Evolutionary conservation across 2,797 vertebrate genomes (phyloP), one percentile per base, ranked within the genome.

Genomic region (Tarsius wallacei): DNA sequence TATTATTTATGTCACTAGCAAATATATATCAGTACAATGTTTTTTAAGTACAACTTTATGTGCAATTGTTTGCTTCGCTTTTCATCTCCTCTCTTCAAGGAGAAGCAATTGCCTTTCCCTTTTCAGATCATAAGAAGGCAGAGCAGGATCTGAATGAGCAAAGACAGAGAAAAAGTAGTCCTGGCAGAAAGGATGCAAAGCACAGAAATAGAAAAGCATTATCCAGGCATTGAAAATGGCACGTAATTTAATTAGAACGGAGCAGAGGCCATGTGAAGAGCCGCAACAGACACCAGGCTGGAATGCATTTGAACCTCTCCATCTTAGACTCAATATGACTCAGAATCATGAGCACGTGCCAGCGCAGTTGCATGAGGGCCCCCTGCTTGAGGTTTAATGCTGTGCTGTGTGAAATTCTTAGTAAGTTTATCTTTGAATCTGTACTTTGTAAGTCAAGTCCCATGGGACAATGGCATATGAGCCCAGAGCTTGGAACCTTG

Each of bases 201-300:
- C 77, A 63, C 73, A 82, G 57, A 96, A 96, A 95, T 51, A 97
- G 80, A 93, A 91, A 94, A 90, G 83, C 87, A 88, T 89, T 90
- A 87, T 80, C 71, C 51, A 24, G 74, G 70, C 96, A 95, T 14
- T 85, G 11, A 92, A 97, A 95, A 94, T 64, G 70, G 83, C 68
- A 91, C 9, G 2, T 90, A 91, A 97, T 81, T 94, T 91, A 93
- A 95, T 95, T 93, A 91, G 93, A n/a, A 93, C 70, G 73, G 74
- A 88, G 73, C 76, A n/a, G 90, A 87, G 71, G 89, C 70, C 83
- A 57, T 28, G 28, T 8, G 17, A 91, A 92, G 66, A 82, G 59
- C 93, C 80, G 73, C 19, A 90, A 28, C 55, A 94, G 64, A 97
- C 57, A 87, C n/a, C n/a, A 81, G 47, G 4, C 71, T 78, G 73